These are phyloP conservation scores for Pelobates fuscus DNA, from an alignment of 2,113 vertebrate species.

Conservation along the genomic window DNA sequence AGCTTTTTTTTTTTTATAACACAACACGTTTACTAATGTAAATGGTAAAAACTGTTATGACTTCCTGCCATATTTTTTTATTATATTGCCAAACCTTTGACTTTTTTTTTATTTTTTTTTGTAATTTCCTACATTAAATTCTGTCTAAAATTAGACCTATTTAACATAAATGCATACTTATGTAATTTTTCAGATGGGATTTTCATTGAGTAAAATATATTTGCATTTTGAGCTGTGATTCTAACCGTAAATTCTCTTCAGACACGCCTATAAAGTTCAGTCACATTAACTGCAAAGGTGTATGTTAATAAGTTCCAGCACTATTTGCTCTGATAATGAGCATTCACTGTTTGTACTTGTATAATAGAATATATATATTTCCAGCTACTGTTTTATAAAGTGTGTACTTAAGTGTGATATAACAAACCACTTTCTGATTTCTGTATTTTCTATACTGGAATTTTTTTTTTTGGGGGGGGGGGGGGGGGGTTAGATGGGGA, in stretches of 20 bases:
- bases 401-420: not conserved
- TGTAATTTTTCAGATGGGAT: not conserved
- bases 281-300: not conserved
- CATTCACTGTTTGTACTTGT: conserved; percentile 24
- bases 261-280: not conserved
- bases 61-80: not conserved
- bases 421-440: not conserved
- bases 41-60: conserved; percentile 19
- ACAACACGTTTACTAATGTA: conserved; percentile 27
- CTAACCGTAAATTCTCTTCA: not conserved
- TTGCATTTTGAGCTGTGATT: not conserved
- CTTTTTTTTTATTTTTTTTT: conserved; percentile 10
- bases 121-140: not conserved
- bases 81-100: conserved; percentile 18
- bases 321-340: too few relatives aligned
- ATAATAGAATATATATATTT: conserved; percentile 32
- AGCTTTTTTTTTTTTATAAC: conserved; percentile 1
- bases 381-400: conserved; percentile 26
- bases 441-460: too few relatives aligned
- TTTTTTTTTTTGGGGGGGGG: not conserved
- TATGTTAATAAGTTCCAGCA: conserved; percentile 3
- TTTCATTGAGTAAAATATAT: not conserved
- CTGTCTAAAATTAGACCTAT: not conserved
- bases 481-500: too few relatives aligned
- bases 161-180: not conserved